Base-by-base conservation (phyloP, 2,888 invertebrate species). In the Morinoia aosen region DNA sequence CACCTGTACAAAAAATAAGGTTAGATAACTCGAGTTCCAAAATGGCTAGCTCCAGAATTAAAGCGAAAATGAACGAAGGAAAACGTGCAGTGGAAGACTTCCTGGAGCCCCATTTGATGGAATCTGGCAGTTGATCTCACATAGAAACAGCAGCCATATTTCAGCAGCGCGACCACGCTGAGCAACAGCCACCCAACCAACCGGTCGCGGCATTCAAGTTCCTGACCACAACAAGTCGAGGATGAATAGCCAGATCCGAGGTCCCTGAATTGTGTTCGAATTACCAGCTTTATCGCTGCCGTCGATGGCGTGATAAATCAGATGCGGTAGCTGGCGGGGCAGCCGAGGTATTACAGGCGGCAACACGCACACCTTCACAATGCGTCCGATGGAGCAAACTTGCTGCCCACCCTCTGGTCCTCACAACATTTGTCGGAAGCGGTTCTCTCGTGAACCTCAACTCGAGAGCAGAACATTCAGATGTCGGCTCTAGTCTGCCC, bases 101-200 rank as follows among this genome's bases (percentile, higher is more conserved):
- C 48, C 90, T 16, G 39, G 16, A 33, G 90, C 90, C 12, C 90
- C 90, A 90, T 90, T 90, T 90, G 40, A 90, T 90, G 90, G 48
- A 90, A 90, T 90, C 90, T 39, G 48, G 57, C 57, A 93, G 39
- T 57, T 93, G 57, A 93, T 93, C 93, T 93, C n/a, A 57, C 93
- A 93, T 11, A 56, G 93, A 93, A 93, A 93, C 39, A 93, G 93
- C 93, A 14, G 33, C 58, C 48, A 90, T 90, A 40, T 90, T 90
- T 90, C 90, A 90, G 90, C 14, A 76, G 76, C 25, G 76, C 76
- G 33, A 33, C 76, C 76, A 76, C 76, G 76, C 76, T 76, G 76
- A 33, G 76, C 76, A 76, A 76, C 76, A 16, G 19, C 76, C 76
- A 33, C 33, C 76, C 76, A 33, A 76, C 76, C 76, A 76, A 76